Evolutionary conservation across 1,140 invertebrate species (phyloP).

Genomic region (Anagrus nilaparvatae): DNA sequence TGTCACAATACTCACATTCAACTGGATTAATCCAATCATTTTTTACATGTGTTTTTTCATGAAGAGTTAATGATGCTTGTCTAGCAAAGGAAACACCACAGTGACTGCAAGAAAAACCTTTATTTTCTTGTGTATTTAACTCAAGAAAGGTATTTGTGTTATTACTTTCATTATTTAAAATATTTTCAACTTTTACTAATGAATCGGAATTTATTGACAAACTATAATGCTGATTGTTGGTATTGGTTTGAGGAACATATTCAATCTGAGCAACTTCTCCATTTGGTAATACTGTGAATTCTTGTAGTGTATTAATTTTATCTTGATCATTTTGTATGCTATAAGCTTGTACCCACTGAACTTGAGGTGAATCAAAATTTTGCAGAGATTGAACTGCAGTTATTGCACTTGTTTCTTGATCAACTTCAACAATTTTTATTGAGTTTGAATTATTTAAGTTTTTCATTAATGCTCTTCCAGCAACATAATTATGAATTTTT

Average conservation of each 20-base stretch:
- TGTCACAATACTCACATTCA: conserved; percentile 40
- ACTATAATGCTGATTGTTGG: conserved; percentile 25
- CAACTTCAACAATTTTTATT: too few relatives aligned
- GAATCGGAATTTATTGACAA: conserved; percentile 24
- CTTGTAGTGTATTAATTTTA: conserved; percentile 31
- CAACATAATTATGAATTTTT: conserved; percentile 42
- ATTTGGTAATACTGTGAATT: conserved; percentile 35
- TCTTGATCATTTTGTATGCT: conserved; percentile 29
- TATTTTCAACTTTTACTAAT: conserved; percentile 27
- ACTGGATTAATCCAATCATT: conserved; percentile 27
- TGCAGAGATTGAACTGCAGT: conserved; percentile 22
- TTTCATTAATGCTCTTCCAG: conserved; percentile 35
- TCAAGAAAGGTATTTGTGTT: conserved; percentile 19
- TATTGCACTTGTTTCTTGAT: conserved; percentile 15
- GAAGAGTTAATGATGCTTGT: conserved; percentile 27
- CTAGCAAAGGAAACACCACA: conserved; percentile 32
- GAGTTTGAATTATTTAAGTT: conserved; percentile 21
- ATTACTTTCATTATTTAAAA: conserved; percentile 17
- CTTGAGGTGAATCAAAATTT: conserved; percentile 27
- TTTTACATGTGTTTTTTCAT: conserved; percentile 32
- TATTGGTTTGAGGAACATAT: conserved; percentile 24
- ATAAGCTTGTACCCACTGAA: conserved; percentile 34
- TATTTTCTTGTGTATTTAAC: conserved; percentile 20
- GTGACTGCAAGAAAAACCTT: conserved; percentile 27
- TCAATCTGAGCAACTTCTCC: conserved; percentile 36